phyloP scores from a whole-genome alignment of 2,113 vertebrate species.

The Limanda limanda region DNA sequence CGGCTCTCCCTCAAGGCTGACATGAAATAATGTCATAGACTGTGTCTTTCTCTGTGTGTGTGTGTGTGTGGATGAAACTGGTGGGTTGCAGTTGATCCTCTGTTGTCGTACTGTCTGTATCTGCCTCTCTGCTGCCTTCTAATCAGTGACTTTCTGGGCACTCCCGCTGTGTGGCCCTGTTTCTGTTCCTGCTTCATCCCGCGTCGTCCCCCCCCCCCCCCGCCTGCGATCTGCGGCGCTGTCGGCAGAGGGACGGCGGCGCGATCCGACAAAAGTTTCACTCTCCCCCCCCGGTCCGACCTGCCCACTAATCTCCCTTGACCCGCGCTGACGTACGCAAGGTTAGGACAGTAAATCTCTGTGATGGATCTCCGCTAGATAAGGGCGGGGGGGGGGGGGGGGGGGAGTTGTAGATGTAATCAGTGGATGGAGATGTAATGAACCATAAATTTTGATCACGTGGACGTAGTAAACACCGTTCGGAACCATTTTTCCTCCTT shows the following conservation, averaged over 20 bases:
- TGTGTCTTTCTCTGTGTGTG: background rate
- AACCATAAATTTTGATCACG: slow-evolving; percentile 26
- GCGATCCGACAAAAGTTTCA: slow-evolving; percentile 64
- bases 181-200: slow-evolving; percentile 50
- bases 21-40: slow-evolving; percentile 65
- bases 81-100: slow-evolving; percentile 38
- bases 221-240: slow-evolving; percentile 64
- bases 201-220: slow-evolving; percentile 28
- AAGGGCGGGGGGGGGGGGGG: background rate
- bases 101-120: slow-evolving; percentile 51
- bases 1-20: slow-evolving; percentile 64
- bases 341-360: slow-evolving; percentile 46
- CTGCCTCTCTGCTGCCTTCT: slow-evolving; percentile 62
- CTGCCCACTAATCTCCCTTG: slow-evolving; percentile 53
- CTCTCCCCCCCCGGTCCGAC: slow-evolving; percentile 41
- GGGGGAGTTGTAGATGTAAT: background rate
- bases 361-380: slow-evolving; percentile 29
- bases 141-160: slow-evolving; percentile 71
- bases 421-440: slow-evolving; percentile 26
- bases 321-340: slow-evolving; percentile 54
- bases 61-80: slow-evolving; percentile 7
- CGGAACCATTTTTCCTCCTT: slow-evolving; percentile 13
- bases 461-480: slow-evolving; percentile 8
- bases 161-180: slow-evolving; percentile 74
- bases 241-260: slow-evolving; percentile 63